Percentiles rank a stretch among this genome's conserved stretches.
These are phyloP conservation scores for Boleophthalmus pectinirostris DNA, from an alignment of 2,113 vertebrate species.

Conservation along the genomic window DNA sequence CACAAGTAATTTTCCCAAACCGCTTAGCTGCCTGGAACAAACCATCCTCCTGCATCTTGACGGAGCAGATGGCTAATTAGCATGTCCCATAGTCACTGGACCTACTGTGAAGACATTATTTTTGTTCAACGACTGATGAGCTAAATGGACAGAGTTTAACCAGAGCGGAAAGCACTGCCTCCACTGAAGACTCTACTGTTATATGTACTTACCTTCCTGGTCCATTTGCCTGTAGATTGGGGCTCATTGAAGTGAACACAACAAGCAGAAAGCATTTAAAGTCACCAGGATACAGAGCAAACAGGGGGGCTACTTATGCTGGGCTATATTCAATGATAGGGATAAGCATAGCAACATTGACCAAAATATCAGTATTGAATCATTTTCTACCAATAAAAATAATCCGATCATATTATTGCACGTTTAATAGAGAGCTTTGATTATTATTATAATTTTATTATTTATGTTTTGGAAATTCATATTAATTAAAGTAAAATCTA, in stretches of 20 bases:
- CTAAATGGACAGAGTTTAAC: conserved; percentile 18
- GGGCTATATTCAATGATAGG: not conserved
- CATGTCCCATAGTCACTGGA: not conserved
- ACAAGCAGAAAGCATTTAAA: conserved; percentile 30
- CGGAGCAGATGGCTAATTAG: conserved; percentile 13
- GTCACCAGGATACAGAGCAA: conserved; percentile 42
- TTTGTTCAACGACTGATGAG: not conserved
- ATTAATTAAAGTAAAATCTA: too few species aligned
- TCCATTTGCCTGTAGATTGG: conserved; percentile 22
- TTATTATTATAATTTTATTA: too few species aligned
- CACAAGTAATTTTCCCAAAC: not conserved
- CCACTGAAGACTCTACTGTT: not conserved
- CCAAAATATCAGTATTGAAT: too few species aligned
- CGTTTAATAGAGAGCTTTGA: too few species aligned
- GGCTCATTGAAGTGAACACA: conserved; percentile 31
- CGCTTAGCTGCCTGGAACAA: not conserved
- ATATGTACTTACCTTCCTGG: not conserved
- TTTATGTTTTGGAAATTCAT: too few species aligned
- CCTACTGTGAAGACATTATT: not conserved
- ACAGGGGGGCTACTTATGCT: not conserved
- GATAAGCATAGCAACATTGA: too few species aligned
- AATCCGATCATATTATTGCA: too few species aligned
- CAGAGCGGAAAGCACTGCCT: not conserved
- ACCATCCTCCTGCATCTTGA: not conserved
- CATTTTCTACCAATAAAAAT: too few species aligned